Percentiles rank a stretch among this genome's conserved stretches.
phyloP scores from a whole-genome alignment of 2,888 invertebrate genomes.

The Lingula anatina region DNA sequence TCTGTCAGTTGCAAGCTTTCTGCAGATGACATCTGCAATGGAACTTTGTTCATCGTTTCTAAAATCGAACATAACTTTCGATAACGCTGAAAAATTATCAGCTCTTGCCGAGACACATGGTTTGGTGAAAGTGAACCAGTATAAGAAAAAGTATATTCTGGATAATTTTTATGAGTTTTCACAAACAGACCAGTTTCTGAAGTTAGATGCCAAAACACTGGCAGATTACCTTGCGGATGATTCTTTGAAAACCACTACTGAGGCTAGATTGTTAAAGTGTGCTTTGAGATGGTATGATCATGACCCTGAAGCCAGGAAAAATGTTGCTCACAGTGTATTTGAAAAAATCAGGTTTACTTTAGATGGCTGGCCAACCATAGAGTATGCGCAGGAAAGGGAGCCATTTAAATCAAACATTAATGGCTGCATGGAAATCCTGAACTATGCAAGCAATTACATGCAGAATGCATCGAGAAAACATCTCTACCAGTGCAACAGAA shows the following conservation, averaged over 20 bases:
- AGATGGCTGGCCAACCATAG: not conserved
- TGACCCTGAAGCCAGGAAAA: not conserved
- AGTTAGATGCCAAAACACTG: slow-evolving; percentile 30
- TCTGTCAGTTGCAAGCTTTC: slow-evolving; percentile 46
- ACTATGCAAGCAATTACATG: not conserved
- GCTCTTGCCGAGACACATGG: slow-evolving; percentile 47
- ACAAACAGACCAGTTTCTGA: slow-evolving; percentile 35
- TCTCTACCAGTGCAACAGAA: not conserved
- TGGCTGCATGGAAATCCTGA: not conserved
- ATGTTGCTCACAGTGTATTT: not conserved
- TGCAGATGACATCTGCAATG: slow-evolving; percentile 43
- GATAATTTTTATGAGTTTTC: slow-evolving; percentile 43
- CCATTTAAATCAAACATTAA: not conserved
- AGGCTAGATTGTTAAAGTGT: slow-evolving; percentile 35
- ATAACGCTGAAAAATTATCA: slow-evolving; percentile 46
- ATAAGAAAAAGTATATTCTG: slow-evolving; percentile 43
- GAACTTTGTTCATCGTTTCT: slow-evolving; percentile 49
- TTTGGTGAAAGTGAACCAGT: slow-evolving; percentile 31
- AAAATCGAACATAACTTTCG: slow-evolving; percentile 42
- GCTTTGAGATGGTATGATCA: slow-evolving; percentile 32
- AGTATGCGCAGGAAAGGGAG: not conserved
- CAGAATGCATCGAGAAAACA: not conserved
- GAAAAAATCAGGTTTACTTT: not conserved
- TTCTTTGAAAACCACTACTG: slow-evolving; percentile 30
- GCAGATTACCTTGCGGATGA: slow-evolving; percentile 33